Base-by-base conservation (phyloP, 2,888 invertebrate genomes). In the Drosophila bunnanda region DNA sequence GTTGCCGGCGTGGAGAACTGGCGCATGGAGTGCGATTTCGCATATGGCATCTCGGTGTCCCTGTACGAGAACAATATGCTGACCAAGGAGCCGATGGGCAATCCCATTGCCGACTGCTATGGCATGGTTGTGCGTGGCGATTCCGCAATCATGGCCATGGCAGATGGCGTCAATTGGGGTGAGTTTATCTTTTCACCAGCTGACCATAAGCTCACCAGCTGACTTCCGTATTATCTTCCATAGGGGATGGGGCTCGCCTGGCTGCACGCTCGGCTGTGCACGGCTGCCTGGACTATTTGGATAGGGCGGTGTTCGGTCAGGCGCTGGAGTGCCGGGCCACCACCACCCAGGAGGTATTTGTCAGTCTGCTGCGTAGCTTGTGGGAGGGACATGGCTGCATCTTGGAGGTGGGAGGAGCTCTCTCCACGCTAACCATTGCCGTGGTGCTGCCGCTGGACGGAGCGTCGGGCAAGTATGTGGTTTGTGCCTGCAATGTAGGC, bases 91-190 rank as follows among this genome's bases (percentile, higher is more conserved):
- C 93, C 93, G 77, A 94, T 95, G 93, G 97, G 97, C 1, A 96
- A 96, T 91, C 97, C 97, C 1, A 96, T 97, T 75, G 97, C 97
- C 17, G 97, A 97, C 93, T 96, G 97, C 82, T 97, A 96, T 93
- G 97, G 96, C 1, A 93, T 97, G 70, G 95, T 95, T 39, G 94
- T 94, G 6, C 93, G 95, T 55, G 93, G 93, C n/a, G 96, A 97
- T 93, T 96, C 95, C 72, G 95, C 96, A 17, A 94, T 97, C 65
- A 93, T 97, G 91, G 96, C 96, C 15, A 94, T 98, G 65, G 97
- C 97, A 4, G 97, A 97, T 93, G 97, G 97, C 28, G 97, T 97
- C 3, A 97, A 98, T 92, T 98, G 97, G 97, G 97, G 97, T 92
- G 89, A 90, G 89, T 52, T 30, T 28, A 28, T n/a, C 13, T 25